phyloP scores from a whole-genome alignment of 2,797 vertebrate genomes.

The Triplophysa yarkandensis region DNA sequence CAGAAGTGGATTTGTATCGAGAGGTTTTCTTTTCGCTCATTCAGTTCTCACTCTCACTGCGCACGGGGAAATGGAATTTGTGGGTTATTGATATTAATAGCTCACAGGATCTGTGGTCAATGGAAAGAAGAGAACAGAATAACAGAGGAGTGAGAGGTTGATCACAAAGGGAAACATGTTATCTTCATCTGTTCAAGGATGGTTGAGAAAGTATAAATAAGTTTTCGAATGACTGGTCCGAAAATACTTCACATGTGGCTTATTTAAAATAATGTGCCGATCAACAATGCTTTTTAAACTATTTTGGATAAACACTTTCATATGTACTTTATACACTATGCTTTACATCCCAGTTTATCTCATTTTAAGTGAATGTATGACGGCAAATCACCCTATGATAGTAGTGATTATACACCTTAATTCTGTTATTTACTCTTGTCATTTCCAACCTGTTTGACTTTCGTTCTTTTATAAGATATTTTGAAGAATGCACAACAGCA shows the following conservation, averaged over 20 bases:
- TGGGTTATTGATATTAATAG: conserved; percentile 89
- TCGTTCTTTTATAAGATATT: no score
- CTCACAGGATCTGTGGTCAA: conserved; percentile 78
- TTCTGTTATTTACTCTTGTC: no score
- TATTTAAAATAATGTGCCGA: background rate
- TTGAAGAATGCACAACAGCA: no score
- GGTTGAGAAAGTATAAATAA: conserved; percentile 73
- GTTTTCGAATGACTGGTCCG: background rate
- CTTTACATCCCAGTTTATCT: no score
- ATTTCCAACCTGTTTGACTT: no score
- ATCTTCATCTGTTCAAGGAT: conserved; percentile 70
- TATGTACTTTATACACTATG: no score
- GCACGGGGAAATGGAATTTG: conserved; percentile 83
- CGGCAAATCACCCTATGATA: no score
- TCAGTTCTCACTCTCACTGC: conserved; percentile 56
- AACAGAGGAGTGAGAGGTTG: conserved; percentile 48
- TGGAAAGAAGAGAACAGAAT: conserved; percentile 70
- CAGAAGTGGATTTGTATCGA: conserved; percentile 33
- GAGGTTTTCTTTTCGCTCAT: conserved; percentile 16
- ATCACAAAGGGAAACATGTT: conserved; percentile 77
- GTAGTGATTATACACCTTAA: no score
- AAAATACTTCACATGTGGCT: background rate
- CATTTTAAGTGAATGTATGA: no score
- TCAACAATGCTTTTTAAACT: no score
- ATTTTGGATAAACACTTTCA: no score